Conservation (phyloP, 2,888 invertebrate genomes). For the Cantharis nigra region DNA sequence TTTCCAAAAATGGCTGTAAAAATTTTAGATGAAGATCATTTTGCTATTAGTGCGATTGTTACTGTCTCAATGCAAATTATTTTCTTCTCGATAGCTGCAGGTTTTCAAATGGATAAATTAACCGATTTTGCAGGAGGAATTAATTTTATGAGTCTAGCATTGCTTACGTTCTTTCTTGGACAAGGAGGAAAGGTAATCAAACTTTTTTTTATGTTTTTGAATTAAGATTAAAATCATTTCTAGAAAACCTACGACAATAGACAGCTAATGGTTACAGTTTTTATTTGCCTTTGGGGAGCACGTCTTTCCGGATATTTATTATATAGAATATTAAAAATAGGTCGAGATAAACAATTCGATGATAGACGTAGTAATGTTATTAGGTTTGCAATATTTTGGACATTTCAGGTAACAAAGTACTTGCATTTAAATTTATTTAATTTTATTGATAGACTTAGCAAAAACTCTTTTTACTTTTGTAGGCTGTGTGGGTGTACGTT, state of each 20-base stretch:
- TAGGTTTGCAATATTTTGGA: slow-evolving; percentile 91
- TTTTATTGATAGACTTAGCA: neutral
- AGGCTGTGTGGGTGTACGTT: slow-evolving; percentile 90
- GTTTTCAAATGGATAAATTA: slow-evolving; percentile 86
- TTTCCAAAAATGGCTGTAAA: slow-evolving; percentile 66
- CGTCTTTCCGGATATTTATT: slow-evolving; percentile 85
- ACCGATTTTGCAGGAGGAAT: slow-evolving; percentile 93
- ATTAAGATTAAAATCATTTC: slow-evolving; percentile 35
- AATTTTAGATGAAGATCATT: slow-evolving; percentile 81
- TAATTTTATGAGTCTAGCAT: slow-evolving; percentile 87
- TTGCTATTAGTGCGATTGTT: slow-evolving; percentile 85
- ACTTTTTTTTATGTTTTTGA: neutral
- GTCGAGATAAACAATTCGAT: slow-evolving; percentile 88
- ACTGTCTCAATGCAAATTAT: slow-evolving; percentile 83
- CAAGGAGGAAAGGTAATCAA: slow-evolving; percentile 72
- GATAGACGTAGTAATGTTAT: slow-evolving; percentile 85
- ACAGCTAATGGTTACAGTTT: slow-evolving; percentile 88
- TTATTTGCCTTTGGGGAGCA: slow-evolving; percentile 86
- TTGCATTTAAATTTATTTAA: neutral
- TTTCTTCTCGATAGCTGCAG: slow-evolving; percentile 85
- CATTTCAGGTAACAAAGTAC: slow-evolving; percentile 71
- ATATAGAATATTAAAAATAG: slow-evolving; percentile 89
- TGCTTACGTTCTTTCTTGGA: slow-evolving; percentile 85
- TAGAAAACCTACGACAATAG: slow-evolving; percentile 80
- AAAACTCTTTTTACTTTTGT: slow-evolving; percentile 38